Percentiles rank a stretch among this genome's conserved stretches.
Evolutionary conservation across 2,113 vertebrate species (phyloP).

Genomic region (Etia nguti): DNA sequence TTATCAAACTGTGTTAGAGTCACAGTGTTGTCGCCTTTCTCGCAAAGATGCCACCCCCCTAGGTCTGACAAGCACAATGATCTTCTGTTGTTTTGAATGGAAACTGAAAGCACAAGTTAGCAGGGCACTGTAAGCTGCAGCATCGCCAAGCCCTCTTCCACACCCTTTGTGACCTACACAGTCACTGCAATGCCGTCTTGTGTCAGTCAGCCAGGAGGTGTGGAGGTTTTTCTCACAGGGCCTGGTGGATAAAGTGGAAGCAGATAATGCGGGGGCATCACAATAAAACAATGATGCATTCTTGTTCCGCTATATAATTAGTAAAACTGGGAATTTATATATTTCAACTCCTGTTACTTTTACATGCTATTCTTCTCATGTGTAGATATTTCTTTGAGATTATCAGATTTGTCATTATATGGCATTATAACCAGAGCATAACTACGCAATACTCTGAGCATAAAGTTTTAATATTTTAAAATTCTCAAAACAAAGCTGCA

Average conservation of each 20-base stretch:
- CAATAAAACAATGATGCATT: neutral
- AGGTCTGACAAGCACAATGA: slow-evolving; percentile 21
- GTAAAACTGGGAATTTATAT: neutral
- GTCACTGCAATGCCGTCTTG: neutral
- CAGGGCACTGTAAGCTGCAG: neutral
- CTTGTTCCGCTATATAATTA: neutral
- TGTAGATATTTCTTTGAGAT: neutral
- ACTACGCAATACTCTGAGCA: no score
- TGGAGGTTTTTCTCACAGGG: neutral
- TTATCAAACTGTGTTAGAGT: slow-evolving; percentile 30
- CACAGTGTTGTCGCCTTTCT: neutral
- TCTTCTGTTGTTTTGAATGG: slow-evolving; percentile 10
- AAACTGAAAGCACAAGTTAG: slow-evolving; percentile 40
- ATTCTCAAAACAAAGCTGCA: neutral
- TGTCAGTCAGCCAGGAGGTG: slow-evolving; percentile 30
- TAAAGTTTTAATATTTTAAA: no score
- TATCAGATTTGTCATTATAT: neutral
- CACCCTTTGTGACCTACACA: neutral
- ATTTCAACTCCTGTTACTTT: neutral
- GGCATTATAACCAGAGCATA: neutral
- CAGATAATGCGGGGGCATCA: neutral
- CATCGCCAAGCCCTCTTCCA: neutral
- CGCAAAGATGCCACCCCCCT: neutral
- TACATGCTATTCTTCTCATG: neutral
- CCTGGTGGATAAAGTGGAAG: neutral